These are phyloP conservation scores for Epinephelus malabaricus DNA, from an alignment of 2,797 vertebrate species.

Conservation along the genomic window DNA sequence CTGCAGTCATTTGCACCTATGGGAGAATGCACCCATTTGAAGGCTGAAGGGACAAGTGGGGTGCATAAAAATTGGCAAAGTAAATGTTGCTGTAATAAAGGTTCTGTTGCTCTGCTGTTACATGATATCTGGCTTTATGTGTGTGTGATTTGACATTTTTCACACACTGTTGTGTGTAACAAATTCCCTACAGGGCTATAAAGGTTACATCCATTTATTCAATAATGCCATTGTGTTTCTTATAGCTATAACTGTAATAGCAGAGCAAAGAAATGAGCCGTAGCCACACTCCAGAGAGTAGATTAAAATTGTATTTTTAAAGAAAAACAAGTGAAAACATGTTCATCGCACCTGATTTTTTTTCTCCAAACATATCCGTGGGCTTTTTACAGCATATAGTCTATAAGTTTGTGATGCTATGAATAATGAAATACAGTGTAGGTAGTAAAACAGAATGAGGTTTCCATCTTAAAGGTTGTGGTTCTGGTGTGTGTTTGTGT, in stretches of 20 bases:
- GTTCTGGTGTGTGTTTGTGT: constrained; percentile 1
- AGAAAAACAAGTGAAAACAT: constrained; percentile 4
- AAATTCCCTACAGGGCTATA: background rate
- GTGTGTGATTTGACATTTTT: background rate
- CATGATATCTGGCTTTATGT: background rate
- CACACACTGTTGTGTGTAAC: background rate
- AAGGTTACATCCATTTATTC: constrained; percentile 22
- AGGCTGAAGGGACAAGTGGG: background rate
- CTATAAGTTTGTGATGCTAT: constrained; percentile 1
- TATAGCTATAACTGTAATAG: background rate
- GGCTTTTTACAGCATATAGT: background rate
- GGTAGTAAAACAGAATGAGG: constrained; percentile 23
- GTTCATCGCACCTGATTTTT: background rate
- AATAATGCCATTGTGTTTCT: constrained; percentile 9
- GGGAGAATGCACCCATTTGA: background rate
- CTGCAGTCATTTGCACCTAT: background rate
- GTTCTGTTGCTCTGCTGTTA: background rate
- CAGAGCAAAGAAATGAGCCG: background rate
- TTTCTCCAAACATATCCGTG: background rate
- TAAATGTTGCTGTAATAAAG: background rate
- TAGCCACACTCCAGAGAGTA: background rate
- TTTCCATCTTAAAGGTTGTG: constrained; percentile 33
- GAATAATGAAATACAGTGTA: constrained; percentile 31
- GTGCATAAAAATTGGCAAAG: too few relatives aligned
- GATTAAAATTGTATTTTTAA: background rate